These are phyloP conservation scores for Dreissena rostriformis DNA, from an alignment of 1,140 invertebrate genomes.

Conservation along the genomic window DNA sequence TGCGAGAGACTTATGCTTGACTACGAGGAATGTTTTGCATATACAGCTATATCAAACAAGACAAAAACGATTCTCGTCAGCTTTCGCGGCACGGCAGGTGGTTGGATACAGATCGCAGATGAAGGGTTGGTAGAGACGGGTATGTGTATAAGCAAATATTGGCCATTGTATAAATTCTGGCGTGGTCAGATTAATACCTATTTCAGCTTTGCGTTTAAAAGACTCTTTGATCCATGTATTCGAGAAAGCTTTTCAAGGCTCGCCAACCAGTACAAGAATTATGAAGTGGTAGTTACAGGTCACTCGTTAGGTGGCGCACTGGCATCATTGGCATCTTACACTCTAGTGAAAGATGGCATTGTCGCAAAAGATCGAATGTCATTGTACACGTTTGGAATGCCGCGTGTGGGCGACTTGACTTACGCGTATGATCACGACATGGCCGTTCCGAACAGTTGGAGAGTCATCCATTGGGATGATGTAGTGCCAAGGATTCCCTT, in stretches of 20 bases:
- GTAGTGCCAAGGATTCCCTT: constrained; percentile 7
- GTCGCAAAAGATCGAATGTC: not conserved
- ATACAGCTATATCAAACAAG: not conserved
- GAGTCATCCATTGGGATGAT: constrained; percentile 17
- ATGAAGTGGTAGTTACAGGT: constrained; percentile 28
- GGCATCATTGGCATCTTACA: constrained; percentile 7
- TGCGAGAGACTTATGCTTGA: not conserved
- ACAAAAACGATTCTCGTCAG: not conserved
- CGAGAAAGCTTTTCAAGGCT: not conserved
- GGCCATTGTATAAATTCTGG: too few relatives aligned
- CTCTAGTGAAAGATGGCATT: constrained; percentile 5
- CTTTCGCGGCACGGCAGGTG: not conserved
- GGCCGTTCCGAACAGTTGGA: constrained; percentile 25
- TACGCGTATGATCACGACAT: constrained; percentile 23
- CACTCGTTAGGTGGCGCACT: constrained; percentile 36
- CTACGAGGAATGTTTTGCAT: not conserved
- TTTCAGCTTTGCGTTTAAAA: not conserved
- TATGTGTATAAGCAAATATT: too few relatives aligned
- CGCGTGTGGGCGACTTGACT: constrained; percentile 20
- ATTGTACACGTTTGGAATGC: constrained; percentile 45
- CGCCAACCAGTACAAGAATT: not conserved
- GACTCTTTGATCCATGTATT: not conserved
- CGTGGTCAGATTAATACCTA: not conserved
- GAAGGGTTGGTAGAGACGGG: not conserved
- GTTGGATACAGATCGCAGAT: not conserved